Conservation (phyloP, 2,797 vertebrate species). For the Philypnodon macrostomus region DNA sequence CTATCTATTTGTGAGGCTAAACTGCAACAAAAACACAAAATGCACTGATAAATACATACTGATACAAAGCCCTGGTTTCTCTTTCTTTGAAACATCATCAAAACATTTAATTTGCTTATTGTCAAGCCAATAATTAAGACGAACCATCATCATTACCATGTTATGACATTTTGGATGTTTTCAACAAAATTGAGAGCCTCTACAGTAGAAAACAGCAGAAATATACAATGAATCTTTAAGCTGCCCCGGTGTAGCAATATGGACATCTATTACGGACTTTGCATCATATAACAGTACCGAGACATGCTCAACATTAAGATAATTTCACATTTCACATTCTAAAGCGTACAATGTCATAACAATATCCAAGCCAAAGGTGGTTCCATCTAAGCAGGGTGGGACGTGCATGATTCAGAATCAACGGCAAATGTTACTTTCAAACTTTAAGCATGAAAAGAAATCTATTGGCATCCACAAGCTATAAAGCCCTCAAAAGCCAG, state of each 20-base stretch:
- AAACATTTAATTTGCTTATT: background rate
- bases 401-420: too few species aligned
- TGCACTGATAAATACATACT: background rate
- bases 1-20: constrained; percentile 48
- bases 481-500: constrained; percentile 15
- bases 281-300: too few species aligned
- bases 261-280: too few species aligned
- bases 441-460: constrained; percentile 7
- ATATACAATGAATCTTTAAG: background rate
- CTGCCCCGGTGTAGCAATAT: background rate
- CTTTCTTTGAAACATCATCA: background rate
- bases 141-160: too few species aligned
- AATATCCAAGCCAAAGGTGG: too few species aligned
- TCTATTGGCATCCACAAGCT: constrained; percentile 14
- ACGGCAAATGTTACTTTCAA: too few species aligned
- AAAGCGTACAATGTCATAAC: background rate
- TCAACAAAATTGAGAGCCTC: background rate
- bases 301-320: too few species aligned
- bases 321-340: too few species aligned
- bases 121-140: background rate
- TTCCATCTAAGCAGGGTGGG: too few species aligned
- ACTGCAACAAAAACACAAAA: constrained; percentile 40
- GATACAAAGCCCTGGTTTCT: too few species aligned
- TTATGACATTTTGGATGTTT: background rate
- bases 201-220: background rate